A percentile compares a stretch with the other conserved stretches of the same genome.
phyloP scores from a whole-genome alignment of 2,888 invertebrate species.

The Ophion slaviceki region DNA sequence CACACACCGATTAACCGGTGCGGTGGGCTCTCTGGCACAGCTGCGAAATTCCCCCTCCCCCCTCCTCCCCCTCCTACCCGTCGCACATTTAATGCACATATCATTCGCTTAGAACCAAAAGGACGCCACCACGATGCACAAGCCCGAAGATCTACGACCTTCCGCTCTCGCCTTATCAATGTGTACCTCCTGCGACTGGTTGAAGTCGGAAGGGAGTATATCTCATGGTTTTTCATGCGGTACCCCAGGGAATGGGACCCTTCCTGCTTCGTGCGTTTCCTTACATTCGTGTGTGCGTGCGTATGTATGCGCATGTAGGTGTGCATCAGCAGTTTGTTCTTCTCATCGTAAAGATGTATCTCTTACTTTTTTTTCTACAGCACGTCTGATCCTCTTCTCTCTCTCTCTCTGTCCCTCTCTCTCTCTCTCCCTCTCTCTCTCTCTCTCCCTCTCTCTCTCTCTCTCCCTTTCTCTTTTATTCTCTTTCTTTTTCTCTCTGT shows the following conservation, averaged over 20 bases:
- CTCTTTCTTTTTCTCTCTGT: neutral
- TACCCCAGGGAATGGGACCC: neutral
- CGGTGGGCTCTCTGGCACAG: conserved; percentile 54
- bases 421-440: conserved; percentile 3
- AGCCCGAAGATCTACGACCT: neutral
- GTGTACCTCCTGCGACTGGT: neutral
- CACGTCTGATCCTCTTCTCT: conserved; percentile 4
- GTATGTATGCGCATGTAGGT: neutral
- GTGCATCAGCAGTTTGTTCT: conserved; percentile 25
- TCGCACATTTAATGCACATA: neutral
- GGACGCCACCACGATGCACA: conserved; percentile 9
- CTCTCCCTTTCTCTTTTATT: neutral
- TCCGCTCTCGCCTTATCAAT: neutral
- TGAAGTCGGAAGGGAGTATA: neutral
- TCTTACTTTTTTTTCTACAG: conserved; percentile 49
- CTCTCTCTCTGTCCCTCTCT: conserved; percentile 19
- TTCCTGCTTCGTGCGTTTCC: too few relatives aligned
- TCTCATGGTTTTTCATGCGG: conserved; percentile 12
- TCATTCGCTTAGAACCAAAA: neutral
- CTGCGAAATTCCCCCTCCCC: conserved; percentile 34
- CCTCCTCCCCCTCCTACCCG: neutral
- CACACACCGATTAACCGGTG: conserved; percentile 73
- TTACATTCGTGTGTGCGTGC: neutral
- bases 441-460: conserved; percentile 20
- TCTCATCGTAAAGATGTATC: conserved; percentile 46